A percentile compares a stretch with the other conserved stretches of the same genome.
phyloP scores from a whole-genome alignment of 2,888 invertebrate species.

The Plebejus argus region DNA sequence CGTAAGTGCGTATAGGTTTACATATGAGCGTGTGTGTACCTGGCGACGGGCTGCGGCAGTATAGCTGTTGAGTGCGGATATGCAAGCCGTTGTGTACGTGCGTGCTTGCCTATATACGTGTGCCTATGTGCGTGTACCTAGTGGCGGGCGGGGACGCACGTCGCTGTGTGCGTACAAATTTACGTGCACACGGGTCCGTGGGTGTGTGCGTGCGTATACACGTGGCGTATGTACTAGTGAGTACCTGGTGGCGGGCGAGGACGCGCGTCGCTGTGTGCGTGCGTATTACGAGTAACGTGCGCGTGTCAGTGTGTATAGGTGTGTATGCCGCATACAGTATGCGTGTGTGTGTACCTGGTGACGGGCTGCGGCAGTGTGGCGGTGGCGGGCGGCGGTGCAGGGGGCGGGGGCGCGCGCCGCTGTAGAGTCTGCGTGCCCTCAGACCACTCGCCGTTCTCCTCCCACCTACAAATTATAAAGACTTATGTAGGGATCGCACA shows the following conservation, averaged over 20 bases:
- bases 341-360: conserved; percentile 53
- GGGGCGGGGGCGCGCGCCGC: conserved; percentile 57
- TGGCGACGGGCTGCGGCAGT: too few species aligned
- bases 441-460: conserved; percentile 49
- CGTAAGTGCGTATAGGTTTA: neutral
- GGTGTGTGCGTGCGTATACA: neutral
- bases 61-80: too few species aligned
- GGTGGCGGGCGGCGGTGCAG: conserved; percentile 55
- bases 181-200: too few species aligned
- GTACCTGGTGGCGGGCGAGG: conserved; percentile 57
- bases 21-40: too few species aligned
- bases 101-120: neutral
- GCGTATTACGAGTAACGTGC: neutral
- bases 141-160: too few species aligned
- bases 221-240: neutral
- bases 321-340: conserved; percentile 16
- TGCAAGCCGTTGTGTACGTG: neutral
- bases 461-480: conserved; percentile 41
- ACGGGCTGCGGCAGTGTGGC: conserved; percentile 71
- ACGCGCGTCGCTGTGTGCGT: conserved; percentile 53
- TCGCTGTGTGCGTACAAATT: too few species aligned
- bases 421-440: conserved; percentile 68
- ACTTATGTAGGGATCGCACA: too few species aligned
- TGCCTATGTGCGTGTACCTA: neutral
- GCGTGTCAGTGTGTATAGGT: neutral